phyloP scores from a whole-genome alignment of 1,140 invertebrate species.

The Drosophila lacertosa region DNA sequence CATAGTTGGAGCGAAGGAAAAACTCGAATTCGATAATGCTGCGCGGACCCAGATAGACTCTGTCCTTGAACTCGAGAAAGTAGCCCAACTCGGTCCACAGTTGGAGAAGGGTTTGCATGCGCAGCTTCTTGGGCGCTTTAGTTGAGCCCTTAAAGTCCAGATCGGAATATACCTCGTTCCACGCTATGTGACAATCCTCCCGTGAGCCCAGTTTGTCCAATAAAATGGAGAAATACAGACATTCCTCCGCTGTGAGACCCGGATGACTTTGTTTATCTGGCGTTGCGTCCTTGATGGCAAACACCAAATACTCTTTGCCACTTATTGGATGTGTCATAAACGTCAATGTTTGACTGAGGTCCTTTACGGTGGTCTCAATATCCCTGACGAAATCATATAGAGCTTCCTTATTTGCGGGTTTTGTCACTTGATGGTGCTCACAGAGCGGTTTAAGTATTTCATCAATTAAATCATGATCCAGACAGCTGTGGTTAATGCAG shows the following conservation, averaged over 20 bases:
- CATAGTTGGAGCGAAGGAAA: conserved; percentile 51
- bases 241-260: conserved; percentile 50
- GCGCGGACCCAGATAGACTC: conserved; percentile 59
- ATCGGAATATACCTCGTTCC: conserved; percentile 57
- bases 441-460: conserved; percentile 55
- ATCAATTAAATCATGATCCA: conserved; percentile 46
- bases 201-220: conserved; percentile 53
- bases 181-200: conserved; percentile 45
- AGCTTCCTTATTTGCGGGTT: conserved; percentile 44
- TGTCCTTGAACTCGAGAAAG: conserved; percentile 45
- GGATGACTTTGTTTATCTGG: conserved; percentile 49
- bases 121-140: conserved; percentile 44
- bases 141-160: conserved; percentile 7
- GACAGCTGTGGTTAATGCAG: conserved; percentile 62
- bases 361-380: conserved; percentile 42
- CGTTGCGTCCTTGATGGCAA: conserved; percentile 53
- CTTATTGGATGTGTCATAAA: conserved; percentile 54
- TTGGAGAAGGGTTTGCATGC: conserved; percentile 53
- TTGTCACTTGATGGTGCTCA: conserved; percentile 34
- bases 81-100: conserved; percentile 64
- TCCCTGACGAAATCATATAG: conserved; percentile 43
- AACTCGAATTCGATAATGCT: conserved; percentile 62
- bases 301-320: conserved; percentile 60
- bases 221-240: conserved; percentile 60
- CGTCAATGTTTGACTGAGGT: conserved; percentile 38